A percentile compares a stretch with the other conserved stretches of the same genome.
phyloP scores from a whole-genome alignment of 2,113 vertebrate species.

The Ictalurus punctatus region DNA sequence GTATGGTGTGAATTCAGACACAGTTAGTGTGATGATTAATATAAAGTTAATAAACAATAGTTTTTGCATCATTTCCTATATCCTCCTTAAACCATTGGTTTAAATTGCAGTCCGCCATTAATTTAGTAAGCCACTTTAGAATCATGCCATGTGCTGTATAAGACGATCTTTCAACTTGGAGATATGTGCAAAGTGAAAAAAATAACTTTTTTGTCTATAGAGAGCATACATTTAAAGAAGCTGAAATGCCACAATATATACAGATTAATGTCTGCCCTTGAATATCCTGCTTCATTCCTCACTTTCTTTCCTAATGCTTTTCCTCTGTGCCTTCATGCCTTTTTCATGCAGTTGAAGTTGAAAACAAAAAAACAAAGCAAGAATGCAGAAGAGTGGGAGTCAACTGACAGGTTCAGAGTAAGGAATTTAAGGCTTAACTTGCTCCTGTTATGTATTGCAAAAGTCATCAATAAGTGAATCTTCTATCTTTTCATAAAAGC shows the following conservation, averaged over 20 bases:
- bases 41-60: background rate
- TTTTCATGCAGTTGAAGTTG: background rate
- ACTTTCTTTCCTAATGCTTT: background rate
- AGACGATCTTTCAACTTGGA: background rate
- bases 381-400: background rate
- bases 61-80: background rate
- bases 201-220: background rate
- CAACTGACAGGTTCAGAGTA: background rate
- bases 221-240: background rate
- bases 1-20: background rate
- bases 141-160: background rate
- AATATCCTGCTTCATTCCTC: background rate
- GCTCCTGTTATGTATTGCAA: background rate
- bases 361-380: background rate
- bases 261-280: constrained; percentile 14
- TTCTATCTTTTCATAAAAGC: background rate
- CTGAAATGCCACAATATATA: background rate
- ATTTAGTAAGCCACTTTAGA: background rate
- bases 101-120: background rate
- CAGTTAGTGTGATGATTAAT: background rate
- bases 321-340: background rate
- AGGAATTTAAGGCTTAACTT: background rate
- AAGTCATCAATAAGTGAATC: constrained; percentile 4
- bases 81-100: background rate
- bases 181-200: background rate